Evolutionary conservation across 2,797 vertebrate genomes (phyloP).

Genomic region (Crocodylus rhombifer): DNA sequence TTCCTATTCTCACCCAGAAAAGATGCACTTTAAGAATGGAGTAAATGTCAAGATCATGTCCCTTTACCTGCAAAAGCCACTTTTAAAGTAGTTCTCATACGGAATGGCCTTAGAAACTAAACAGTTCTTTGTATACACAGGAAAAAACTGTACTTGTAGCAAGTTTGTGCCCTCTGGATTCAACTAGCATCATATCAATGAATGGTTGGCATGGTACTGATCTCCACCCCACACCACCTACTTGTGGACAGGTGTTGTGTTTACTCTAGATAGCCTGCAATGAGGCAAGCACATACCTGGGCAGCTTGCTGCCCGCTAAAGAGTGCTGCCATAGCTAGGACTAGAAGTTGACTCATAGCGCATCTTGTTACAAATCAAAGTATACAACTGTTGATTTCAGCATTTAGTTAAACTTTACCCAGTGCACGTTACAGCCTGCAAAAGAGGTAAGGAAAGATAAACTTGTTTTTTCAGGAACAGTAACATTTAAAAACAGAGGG

Average conservation of each 20-base stretch:
- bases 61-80: constrained; percentile 58
- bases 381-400: not conserved
- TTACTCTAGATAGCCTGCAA: not conserved
- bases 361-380: not conserved
- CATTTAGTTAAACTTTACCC: not conserved
- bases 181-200: not conserved
- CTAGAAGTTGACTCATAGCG: not conserved
- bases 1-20: constrained; percentile 31
- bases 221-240: not conserved
- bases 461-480: too few relatives aligned
- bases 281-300: not conserved
- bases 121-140: not conserved
- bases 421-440: not conserved
- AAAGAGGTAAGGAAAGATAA: too few relatives aligned
- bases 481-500: not conserved
- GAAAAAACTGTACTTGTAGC: not conserved
- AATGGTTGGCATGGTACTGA: not conserved
- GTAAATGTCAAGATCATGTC: constrained; percentile 41
- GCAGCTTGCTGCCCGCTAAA: not conserved
- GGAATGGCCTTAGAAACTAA: constrained; percentile 70
- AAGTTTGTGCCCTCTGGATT: not conserved
- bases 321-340: not conserved
- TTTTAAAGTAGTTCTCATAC: constrained; percentile 52
- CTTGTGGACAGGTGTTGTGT: not conserved
- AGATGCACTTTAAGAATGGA: constrained; percentile 51